Base-by-base conservation (phyloP, 2,888 invertebrate genomes). In the Adela reaumurella region DNA sequence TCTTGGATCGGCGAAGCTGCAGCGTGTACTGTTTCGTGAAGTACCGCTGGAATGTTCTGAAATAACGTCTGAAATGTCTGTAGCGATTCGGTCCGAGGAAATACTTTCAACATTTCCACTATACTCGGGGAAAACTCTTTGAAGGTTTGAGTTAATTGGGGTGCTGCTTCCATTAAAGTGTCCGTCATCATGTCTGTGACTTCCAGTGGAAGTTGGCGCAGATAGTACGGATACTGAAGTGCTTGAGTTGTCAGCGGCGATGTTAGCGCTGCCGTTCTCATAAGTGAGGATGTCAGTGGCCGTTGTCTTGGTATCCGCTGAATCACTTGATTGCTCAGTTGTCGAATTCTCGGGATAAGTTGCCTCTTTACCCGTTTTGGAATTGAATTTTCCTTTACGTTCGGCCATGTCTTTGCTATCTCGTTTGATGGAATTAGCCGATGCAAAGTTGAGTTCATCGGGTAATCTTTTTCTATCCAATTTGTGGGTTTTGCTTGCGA, bases 181-280 rank as follows among this genome's bases (percentile, higher is more conserved):
- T 74, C 73, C 67, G 74, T 65, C 51, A 78, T 73, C 1, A 76
- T 73, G 57, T 78, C 78, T 52, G 74, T 69, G 45, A 78, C 60
- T 6, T 77, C 76, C 57, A 76, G 57, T 19, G 78, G 78, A 57
- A 78, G 77, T 63, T 78, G 77, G 67, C 76, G 74, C 50, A 78
- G 67, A 60, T 77, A 77, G 50, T 77, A 70, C 2, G 77, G 78
- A 58, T 76, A 76, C 18, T 35, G 35, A 14, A 35, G 35, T 3
- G 11, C n/a, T 8, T 35, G 35, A 4, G 35, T 8, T 14, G 8
- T 14, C 3, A 35, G 35, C 11, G 35, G 35, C 11, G 35, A 35
- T 14, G 4, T 35, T 3, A 35, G 70, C 29, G 77, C 63, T 47
- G 69, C 71, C 53, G 73, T 70, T 24, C 77, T 78, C 54, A 78